Percentiles rank a stretch among this genome's conserved stretches.
phyloP scores from a whole-genome alignment of 2,113 vertebrate genomes.

The Sclerurus mexicanus region DNA sequence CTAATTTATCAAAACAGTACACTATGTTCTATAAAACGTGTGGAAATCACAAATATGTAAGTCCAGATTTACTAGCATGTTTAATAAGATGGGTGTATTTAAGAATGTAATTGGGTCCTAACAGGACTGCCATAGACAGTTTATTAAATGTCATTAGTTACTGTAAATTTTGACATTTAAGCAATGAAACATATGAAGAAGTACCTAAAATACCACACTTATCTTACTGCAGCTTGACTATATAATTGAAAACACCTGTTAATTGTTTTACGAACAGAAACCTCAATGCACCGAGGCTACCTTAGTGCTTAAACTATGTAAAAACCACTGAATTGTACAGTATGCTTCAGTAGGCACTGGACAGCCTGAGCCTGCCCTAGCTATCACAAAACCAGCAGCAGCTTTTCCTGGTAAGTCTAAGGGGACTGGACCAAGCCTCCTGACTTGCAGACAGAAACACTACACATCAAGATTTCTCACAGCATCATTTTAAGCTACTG shows the following conservation, averaged over 20 bases:
- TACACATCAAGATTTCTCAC: background rate
- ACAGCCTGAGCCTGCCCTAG: background rate
- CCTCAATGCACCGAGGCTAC: background rate
- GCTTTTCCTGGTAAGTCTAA: background rate
- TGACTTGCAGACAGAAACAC: background rate
- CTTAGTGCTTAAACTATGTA: background rate
- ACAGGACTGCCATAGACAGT: background rate
- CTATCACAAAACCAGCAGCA: background rate
- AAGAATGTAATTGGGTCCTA: background rate
- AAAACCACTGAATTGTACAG: background rate
- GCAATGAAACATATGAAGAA: background rate
- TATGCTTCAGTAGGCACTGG: background rate
- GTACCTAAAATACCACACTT: background rate
- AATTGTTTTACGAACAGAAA: background rate
- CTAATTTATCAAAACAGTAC: background rate
- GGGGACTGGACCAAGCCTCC: background rate
- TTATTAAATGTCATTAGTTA: background rate
- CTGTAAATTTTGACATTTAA: constrained; percentile 32
- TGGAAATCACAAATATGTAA: background rate
- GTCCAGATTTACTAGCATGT: background rate
- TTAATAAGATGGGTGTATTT: background rate
- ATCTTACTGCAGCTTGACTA: background rate
- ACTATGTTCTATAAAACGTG: background rate
- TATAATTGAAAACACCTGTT: background rate
- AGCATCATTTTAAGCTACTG: background rate